Base-by-base conservation (phyloP, 1,140 invertebrate species). In the Pseudomyrmex dendroicus region DNA sequence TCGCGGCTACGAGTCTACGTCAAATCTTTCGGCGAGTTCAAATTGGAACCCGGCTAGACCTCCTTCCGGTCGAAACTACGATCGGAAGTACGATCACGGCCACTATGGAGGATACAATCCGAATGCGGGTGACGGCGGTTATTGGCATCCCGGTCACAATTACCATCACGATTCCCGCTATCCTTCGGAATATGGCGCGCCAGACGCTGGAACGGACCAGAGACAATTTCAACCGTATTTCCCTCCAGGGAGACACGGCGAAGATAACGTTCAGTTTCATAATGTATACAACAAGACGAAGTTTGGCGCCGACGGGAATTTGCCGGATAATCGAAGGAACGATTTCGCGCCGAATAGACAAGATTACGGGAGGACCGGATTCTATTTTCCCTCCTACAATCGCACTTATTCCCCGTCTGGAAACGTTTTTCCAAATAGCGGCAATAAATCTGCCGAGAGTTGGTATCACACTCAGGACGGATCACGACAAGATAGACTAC, bases 401-500 rank as follows among this genome's bases (percentile, higher is more conserved):
- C 67, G 20, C 50, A 52, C 56, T 48, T 44, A 20, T 61, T 4
- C 50, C 44, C 9, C 59, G 1, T 15, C 12, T 62, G 52, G 22
- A 67, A 91, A 89, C 50, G 20, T 88, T 80, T 87, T 89, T 17
- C 86, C 83, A 25, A 68, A 59, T 35, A 70, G 20, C 25, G 15
- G 3, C 12, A 52, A 67, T 57, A 56, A 57, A 68, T 57, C 56
- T 57, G 5, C 17, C n/a, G 12, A 17, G 20, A 25, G n/a, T 57
- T 57, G 20, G 54, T n/a, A 70, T 70, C 52, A 44, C 12, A 82
- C 20, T 5, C 25, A 46, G n/a, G 17, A 74, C 44, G 56, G 44
- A n/a, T 52, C 48, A 35, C 50, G 46, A 56, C 61, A 62, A 66
- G 13, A 25, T n/a, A 35, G 52, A 64, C 8, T 46, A 66, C 1